Evolutionary conservation across 2,113 vertebrate genomes (phyloP).

Genomic region (Chelonoidis abingdonii): DNA sequence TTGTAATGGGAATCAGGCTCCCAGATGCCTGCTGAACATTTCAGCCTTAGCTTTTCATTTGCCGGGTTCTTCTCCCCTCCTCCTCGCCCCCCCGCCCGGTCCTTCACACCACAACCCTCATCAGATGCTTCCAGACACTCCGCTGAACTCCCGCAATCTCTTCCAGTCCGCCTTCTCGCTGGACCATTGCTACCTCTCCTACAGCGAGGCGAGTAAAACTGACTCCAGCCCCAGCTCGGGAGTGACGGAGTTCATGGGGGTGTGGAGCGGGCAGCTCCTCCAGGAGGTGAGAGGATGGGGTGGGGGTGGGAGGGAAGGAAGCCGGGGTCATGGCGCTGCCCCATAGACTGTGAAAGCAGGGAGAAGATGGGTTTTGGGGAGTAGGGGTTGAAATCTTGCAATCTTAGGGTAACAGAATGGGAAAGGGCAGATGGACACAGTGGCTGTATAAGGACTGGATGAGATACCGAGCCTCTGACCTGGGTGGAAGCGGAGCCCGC

Average conservation of each 20-base stretch:
- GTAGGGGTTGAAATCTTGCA: neutral
- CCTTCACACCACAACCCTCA: neutral
- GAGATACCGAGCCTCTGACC: neutral
- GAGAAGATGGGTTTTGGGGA: neutral
- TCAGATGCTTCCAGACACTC: neutral
- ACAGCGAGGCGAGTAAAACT: neutral
- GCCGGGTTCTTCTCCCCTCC: neutral
- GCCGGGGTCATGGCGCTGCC: neutral
- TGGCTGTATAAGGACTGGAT: neutral
- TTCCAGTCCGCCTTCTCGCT: neutral
- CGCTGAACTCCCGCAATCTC: neutral
- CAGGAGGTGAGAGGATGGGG: slow-evolving; percentile 39
- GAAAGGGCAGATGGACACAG: neutral
- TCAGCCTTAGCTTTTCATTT: neutral
- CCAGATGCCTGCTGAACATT: neutral
- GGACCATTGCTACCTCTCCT: slow-evolving; percentile 64
- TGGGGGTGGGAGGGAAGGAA: neutral
- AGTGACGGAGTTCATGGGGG: neutral
- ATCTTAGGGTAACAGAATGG: neutral
- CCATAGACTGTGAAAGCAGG: neutral
- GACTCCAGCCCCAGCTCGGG: neutral
- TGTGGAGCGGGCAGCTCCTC: neutral
- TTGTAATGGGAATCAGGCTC: neutral
- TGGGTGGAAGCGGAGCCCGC: neutral
- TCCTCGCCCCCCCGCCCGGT: neutral